Base-by-base conservation (phyloP, 2,797 vertebrate genomes). In the Uromys caudimaculatus region DNA sequence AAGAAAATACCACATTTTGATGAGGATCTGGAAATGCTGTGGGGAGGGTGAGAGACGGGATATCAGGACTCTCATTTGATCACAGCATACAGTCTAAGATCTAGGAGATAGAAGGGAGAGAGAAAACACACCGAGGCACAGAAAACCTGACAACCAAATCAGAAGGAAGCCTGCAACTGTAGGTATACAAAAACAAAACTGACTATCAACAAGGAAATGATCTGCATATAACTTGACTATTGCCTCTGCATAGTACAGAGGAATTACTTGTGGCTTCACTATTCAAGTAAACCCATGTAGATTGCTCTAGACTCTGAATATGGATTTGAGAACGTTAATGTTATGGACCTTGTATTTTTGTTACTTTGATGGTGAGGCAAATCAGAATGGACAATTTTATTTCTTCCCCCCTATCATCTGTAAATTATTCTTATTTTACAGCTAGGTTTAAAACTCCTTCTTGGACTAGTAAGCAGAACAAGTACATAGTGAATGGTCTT, bases 1-100 rank as follows among this genome's bases (percentile, higher is more conserved):
- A 50, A 89, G 29, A 86, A 97, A 95, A 97, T 54, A 62, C 73
- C 93, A 96, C 92, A 19, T 95, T 97, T 92, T 95, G 89, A 97
- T 97, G 54, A 96, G 92, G 67, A 69, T 89, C 69, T 7, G 1
- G 62, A 97, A 95, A 84, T 67, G 29, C 62, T 81, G 21, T 24
- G 10, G 58, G 58, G 82, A 71, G 75, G 56, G 16, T 9, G 32
- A 84, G 83, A 97, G 41, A 56, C 0, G 0, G 58, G 47, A 50
- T 35, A 89, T 35, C 0, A 1, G 62, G 60, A 32, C 58, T 92
- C 88, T 90, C 50, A 21, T 88, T 91, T 89, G 89, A 88, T 84
- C 84, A 50, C 60, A 89, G 50, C 21, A 47, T 77, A 73, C 17
- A 29, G 4, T 62, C 83, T 91, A 52, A 96, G 82, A 83, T 62